phyloP scores from a whole-genome alignment of 1,140 invertebrate species.

The Lethocerus indicus region DNA sequence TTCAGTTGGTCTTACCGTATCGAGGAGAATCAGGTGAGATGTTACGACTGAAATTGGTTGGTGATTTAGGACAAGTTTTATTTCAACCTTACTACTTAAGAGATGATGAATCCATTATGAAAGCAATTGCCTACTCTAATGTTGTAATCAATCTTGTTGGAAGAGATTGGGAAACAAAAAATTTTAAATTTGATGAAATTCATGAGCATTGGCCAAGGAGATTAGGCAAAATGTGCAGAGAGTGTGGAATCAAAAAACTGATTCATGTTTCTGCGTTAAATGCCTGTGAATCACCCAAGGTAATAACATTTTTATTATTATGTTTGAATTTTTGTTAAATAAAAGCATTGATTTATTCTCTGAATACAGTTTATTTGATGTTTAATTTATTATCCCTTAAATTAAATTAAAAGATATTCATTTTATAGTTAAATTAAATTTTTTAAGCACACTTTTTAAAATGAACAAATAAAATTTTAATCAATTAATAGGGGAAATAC shows the following conservation, averaged over 20 bases:
- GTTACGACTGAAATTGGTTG: slow-evolving; percentile 58
- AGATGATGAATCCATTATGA: slow-evolving; percentile 78
- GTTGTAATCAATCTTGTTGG: slow-evolving; percentile 94
- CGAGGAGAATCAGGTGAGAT: slow-evolving; percentile 69
- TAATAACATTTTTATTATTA: slow-evolving; percentile 21
- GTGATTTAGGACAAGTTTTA: slow-evolving; percentile 92
- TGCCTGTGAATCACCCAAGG: slow-evolving; percentile 40
- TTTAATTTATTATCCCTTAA: too few relatives aligned
- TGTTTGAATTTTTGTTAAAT: not conserved
- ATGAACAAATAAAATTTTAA: too few relatives aligned
- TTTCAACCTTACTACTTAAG: slow-evolving; percentile 71
- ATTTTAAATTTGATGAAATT: slow-evolving; percentile 68
- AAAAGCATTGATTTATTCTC: too few relatives aligned
- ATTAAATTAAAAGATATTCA: too few relatives aligned
- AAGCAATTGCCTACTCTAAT: slow-evolving; percentile 87
- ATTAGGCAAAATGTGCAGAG: slow-evolving; percentile 54
- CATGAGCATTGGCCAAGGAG: slow-evolving; percentile 53
- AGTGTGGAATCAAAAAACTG: slow-evolving; percentile 64
- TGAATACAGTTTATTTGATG: too few relatives aligned
- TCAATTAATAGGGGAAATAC: too few relatives aligned
- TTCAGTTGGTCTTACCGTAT: slow-evolving; percentile 82
- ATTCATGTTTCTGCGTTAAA: slow-evolving; percentile 74
- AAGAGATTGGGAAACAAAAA: slow-evolving; percentile 78
- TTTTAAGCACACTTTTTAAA: too few relatives aligned
- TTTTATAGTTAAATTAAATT: too few relatives aligned